Evolutionary conservation across 2,797 vertebrate species (phyloP).

Genomic region (Moxostoma hubbsi): DNA sequence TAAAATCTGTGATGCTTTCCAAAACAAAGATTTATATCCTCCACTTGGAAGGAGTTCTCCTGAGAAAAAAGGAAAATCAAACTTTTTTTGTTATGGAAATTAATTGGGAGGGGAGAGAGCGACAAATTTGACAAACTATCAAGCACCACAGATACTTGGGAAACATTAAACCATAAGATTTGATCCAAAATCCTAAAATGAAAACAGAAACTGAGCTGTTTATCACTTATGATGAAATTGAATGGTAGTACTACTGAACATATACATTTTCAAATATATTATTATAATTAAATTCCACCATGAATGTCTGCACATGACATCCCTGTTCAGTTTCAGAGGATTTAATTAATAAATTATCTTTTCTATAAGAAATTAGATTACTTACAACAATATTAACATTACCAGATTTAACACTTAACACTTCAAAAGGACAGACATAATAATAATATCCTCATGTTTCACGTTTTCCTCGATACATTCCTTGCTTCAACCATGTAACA

Average conservation of each 20-base stretch:
- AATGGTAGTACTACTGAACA: neutral
- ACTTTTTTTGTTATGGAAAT: constrained; percentile 56
- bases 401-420: too few relatives aligned
- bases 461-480: too few relatives aligned
- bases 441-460: too few relatives aligned
- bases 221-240: neutral
- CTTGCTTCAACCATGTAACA: too few relatives aligned
- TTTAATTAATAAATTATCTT: too few relatives aligned
- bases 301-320: too few relatives aligned
- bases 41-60: constrained; percentile 43
- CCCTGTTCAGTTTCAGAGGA: too few relatives aligned
- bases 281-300: too few relatives aligned
- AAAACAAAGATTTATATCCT: neutral
- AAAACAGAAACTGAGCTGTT: constrained; percentile 3
- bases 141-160: constrained; percentile 74
- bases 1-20: neutral
- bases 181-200: constrained; percentile 48
- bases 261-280: neutral
- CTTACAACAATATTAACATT: too few relatives aligned
- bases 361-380: too few relatives aligned
- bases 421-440: too few relatives aligned
- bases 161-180: constrained; percentile 64
- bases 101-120: constrained; percentile 54
- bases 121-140: constrained; percentile 68
- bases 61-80: constrained; percentile 59